Base-by-base conservation (phyloP, 2,888 invertebrate species). In the Calephelis perditalis region DNA sequence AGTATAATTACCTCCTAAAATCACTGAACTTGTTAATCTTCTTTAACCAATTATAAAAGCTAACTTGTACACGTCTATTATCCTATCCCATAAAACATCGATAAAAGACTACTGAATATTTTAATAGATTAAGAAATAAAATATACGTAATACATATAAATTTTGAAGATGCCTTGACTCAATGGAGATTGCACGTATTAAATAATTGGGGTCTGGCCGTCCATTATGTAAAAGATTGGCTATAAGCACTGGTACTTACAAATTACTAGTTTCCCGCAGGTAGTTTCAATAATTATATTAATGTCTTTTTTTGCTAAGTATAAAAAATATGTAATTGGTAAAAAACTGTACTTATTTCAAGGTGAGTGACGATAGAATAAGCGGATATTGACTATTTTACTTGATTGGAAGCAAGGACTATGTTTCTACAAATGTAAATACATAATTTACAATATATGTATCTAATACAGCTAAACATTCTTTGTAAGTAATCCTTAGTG, bases 151-250 rank as follows among this genome's bases (percentile, higher is more conserved):
- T 36, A 36, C 15, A 47, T 35, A 54, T 54, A 54, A 54, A 54
- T 36, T 52, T 40, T 54, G 36, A 54, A 54, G 52, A 36, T 54
- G 36, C 52, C 7, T n/a, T 35, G 35, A 11, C 52, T 54, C 52
- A 54, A 36, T 35, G 52, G 36, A 60, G 40, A 60, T 60, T 60
- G 46, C 45, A 57, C 57, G 43, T 57, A 55, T 55, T 45, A 59
- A 67, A 69, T 69, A 69, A 69, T 69, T 68, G 68, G 65, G 65
- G 62, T 63, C 61, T 67, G 62, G 56, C 58, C 67, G 67, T 69
- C 63, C 67, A 68, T 69, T 69, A 69, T 65, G 65, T 54, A 52
- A 65, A 66, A 65, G 63, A 67, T 65, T 66, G 63, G 65, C 55
- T 62, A 67, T 62, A 63, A 65, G 66, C 63, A 65, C 60, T 59